phyloP scores from a whole-genome alignment of 2,888 invertebrate genomes.

The Atethmia centrago region DNA sequence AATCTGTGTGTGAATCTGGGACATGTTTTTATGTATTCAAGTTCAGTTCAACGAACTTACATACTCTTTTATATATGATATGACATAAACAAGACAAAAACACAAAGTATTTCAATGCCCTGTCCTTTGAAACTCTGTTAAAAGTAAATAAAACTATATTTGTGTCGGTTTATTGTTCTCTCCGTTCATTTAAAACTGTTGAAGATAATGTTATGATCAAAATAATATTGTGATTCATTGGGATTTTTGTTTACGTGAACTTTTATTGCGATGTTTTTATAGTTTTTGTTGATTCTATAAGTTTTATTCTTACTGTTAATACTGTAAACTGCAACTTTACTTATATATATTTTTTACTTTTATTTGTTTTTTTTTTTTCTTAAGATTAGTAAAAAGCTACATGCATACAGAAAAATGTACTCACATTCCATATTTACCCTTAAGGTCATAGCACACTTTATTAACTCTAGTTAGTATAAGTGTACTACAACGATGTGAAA shows the following conservation, averaged over 20 bases:
- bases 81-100: slow-evolving; percentile 5
- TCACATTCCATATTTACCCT: too few relatives aligned
- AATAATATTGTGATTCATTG: slow-evolving; percentile 16
- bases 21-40: slow-evolving; percentile 21
- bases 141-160: slow-evolving; percentile 16
- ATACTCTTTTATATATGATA: slow-evolving; percentile 12
- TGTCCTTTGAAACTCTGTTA: slow-evolving; percentile 18
- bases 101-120: slow-evolving; percentile 20
- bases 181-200: background rate
- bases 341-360: too few relatives aligned
- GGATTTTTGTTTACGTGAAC: background rate
- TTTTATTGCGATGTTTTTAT: slow-evolving; percentile 9
- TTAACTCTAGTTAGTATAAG: too few relatives aligned
- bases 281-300: too few relatives aligned
- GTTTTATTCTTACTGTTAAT: too few relatives aligned
- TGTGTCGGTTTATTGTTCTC: slow-evolving; percentile 4
- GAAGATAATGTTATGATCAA: background rate
- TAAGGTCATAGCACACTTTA: too few relatives aligned
- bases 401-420: too few relatives aligned
- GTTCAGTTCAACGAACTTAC: slow-evolving; percentile 36
- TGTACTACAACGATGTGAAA: too few relatives aligned
- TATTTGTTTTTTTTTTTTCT: too few relatives aligned
- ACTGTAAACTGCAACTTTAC: too few relatives aligned
- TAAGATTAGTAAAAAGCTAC: too few relatives aligned
- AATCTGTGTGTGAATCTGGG: slow-evolving; percentile 1